Conservation (phyloP, 1,140 invertebrate species). For the Liolophura sinensis region DNA sequence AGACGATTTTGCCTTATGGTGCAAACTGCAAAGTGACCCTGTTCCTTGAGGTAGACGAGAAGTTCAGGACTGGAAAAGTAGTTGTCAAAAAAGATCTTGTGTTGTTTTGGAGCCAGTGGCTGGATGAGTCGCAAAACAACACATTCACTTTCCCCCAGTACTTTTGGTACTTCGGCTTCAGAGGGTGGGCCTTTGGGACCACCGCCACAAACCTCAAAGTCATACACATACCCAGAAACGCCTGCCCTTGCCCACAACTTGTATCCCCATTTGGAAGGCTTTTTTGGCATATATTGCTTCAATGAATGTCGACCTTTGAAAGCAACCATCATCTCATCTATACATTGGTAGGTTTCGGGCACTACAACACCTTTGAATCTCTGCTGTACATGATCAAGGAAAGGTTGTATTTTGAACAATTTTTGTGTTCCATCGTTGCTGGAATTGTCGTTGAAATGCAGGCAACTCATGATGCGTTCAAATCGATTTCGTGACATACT, state of each 20-base stretch:
- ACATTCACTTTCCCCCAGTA: neutral
- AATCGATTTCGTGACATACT: no score
- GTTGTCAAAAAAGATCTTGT: constrained; percentile 13
- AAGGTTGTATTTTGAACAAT: no score
- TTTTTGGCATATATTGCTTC: constrained; percentile 29
- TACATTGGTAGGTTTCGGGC: no score
- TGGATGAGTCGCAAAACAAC: constrained; percentile 1
- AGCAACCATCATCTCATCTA: constrained; percentile 14
- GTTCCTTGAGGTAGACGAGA: no score
- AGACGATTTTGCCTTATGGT: constrained; percentile 22
- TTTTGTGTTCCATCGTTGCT: no score
- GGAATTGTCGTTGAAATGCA: no score
- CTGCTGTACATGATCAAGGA: no score
- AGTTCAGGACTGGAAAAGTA: constrained; percentile 6
- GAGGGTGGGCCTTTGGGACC: neutral
- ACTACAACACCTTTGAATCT: no score
- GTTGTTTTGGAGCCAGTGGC: neutral
- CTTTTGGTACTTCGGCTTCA: no score
- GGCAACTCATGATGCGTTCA: no score
- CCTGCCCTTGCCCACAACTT: constrained; percentile 25
- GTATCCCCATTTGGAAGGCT: constrained; percentile 34
- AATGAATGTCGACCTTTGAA: constrained; percentile 27
- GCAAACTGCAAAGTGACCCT: constrained; percentile 16
- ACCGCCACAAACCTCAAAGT: constrained; percentile 29
- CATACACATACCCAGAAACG: constrained; percentile 22